Base-by-base conservation (phyloP, 1,140 invertebrate genomes). In the Drosophila gunungcola region DNA sequence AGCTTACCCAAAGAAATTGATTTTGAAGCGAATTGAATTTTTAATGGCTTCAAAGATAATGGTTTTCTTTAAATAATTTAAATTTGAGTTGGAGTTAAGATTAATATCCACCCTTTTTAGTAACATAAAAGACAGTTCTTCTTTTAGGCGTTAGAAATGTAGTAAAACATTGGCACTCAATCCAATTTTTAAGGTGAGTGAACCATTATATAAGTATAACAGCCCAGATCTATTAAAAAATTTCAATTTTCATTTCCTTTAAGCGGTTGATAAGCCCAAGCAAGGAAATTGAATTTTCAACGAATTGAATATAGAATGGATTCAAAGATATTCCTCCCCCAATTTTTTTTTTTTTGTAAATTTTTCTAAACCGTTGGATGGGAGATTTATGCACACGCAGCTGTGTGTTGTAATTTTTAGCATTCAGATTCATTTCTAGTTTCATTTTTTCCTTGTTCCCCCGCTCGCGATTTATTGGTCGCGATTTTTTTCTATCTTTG, bases 361-460 rank as follows among this genome's bases (percentile, higher is more conserved):
- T 62, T 74, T 86, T 69, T 70, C 58, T 41, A 68, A 83, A 80
- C 63, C 69, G 72, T 54, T 60, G 58, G 60, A 21, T 25, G 41
- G 36, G 75, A 88, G 83, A 88, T 88, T 88, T 89, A 88, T 88
- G 83, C 84, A 83, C 80, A 88, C 79, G 83, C 84, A 88, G 82
- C 83, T 88, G 84, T 83, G 79, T 86, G 84, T 88, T 83, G 83
- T 88, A 88, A 88, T 88, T 88, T 88, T 88, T 83, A 83, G 84
- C 70, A 76, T 75, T 75, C 53, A 53, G 72, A 65, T 75, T 76
- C 62, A 80, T 76, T 84, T 55, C 41, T 51, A 58, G 65, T 62
- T 80, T 62, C 70, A 62, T 72, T 60, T 80, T 80, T 80, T 76
- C 52, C 43, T 36, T 43, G 29, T 32, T 61, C 51, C 27, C 54